Evolutionary conservation across 2,797 vertebrate genomes (phyloP).

Genomic region (Trematomus bernacchii): DNA sequence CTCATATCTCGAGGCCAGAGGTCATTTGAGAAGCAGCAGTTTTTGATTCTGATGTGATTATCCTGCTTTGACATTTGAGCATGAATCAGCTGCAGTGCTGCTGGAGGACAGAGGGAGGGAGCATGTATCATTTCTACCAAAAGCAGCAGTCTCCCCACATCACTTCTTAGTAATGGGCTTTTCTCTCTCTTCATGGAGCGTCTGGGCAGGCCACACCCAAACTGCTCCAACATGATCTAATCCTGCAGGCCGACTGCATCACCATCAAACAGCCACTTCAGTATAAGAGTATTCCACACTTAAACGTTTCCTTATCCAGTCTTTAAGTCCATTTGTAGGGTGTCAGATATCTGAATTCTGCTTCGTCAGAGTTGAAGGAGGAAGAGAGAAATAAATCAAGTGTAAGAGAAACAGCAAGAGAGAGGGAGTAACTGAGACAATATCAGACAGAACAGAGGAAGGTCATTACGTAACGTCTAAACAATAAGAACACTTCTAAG

Average conservation of each 20-base stretch:
- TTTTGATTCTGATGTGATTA: slow-evolving; percentile 24
- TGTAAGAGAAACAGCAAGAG: slow-evolving; percentile 1
- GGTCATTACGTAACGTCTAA: slow-evolving; percentile 32
- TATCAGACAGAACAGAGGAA: slow-evolving; percentile 21
- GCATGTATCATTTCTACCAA: slow-evolving; percentile 1
- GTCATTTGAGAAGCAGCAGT: neutral
- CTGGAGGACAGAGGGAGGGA: slow-evolving; percentile 4
- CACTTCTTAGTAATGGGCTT: slow-evolving; percentile 54
- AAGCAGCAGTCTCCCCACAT: slow-evolving; percentile 8
- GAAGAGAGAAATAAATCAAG: slow-evolving; percentile 7
- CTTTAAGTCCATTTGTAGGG: slow-evolving; percentile 25
- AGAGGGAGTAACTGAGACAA: slow-evolving; percentile 17
- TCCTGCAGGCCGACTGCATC: slow-evolving; percentile 19
- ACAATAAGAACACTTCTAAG: slow-evolving; percentile 33
- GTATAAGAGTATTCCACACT: neutral
- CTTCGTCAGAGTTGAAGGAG: slow-evolving; percentile 25
- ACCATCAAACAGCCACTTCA: slow-evolving; percentile 23
- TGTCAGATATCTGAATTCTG: slow-evolving; percentile 32
- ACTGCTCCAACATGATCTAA: slow-evolving; percentile 35
- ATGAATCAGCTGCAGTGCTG: neutral
- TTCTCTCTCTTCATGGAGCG: slow-evolving; percentile 48
- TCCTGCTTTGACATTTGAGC: slow-evolving; percentile 46
- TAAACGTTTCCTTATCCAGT: slow-evolving; percentile 21
- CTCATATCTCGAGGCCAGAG: neutral
- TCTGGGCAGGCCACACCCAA: slow-evolving; percentile 40